phyloP scores from a whole-genome alignment of 2,888 invertebrate genomes.

The Lymantria dispar region DNA sequence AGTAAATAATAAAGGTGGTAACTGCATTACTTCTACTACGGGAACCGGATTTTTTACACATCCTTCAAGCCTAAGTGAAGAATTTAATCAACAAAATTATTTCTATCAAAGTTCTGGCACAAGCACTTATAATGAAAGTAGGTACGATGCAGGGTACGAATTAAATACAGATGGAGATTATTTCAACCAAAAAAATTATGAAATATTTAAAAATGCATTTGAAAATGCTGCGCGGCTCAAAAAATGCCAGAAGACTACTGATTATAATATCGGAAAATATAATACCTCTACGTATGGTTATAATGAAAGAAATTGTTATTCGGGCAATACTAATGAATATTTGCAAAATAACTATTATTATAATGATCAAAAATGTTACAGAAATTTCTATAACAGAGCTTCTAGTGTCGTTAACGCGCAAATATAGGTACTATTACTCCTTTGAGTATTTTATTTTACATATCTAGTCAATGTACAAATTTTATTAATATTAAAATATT shows the following conservation, averaged over 20 bases:
- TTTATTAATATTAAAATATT: background rate
- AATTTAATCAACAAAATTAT: slow-evolving; percentile 51
- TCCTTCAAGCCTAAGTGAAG: slow-evolving; percentile 63
- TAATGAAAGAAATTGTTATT: slow-evolving; percentile 55
- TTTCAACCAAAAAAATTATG: slow-evolving; percentile 79
- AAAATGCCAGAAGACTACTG: slow-evolving; percentile 50
- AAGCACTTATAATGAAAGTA: slow-evolving; percentile 38
- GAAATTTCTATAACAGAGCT: slow-evolving; percentile 64
- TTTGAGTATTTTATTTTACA: background rate
- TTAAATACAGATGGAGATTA: slow-evolving; percentile 54
- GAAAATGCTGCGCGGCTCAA: slow-evolving; percentile 68
- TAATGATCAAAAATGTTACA: slow-evolving; percentile 67
- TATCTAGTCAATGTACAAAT: slow-evolving; percentile 40
- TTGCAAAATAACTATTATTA: slow-evolving; percentile 59
- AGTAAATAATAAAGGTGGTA: slow-evolving; percentile 87
- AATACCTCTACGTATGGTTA: slow-evolving; percentile 49
- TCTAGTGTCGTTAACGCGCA: slow-evolving; percentile 65
- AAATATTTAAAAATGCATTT: slow-evolving; percentile 83
- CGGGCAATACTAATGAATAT: slow-evolving; percentile 48
- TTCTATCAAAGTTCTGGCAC: slow-evolving; percentile 48
- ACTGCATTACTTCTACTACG: slow-evolving; percentile 85
- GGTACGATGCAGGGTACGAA: slow-evolving; percentile 27
- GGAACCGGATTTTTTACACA: slow-evolving; percentile 76
- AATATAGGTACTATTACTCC: slow-evolving; percentile 37
- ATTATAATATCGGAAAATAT: slow-evolving; percentile 48